Evolutionary conservation across 2,888 invertebrate species (phyloP).

Genomic region (Eupithecia subfuscata): DNA sequence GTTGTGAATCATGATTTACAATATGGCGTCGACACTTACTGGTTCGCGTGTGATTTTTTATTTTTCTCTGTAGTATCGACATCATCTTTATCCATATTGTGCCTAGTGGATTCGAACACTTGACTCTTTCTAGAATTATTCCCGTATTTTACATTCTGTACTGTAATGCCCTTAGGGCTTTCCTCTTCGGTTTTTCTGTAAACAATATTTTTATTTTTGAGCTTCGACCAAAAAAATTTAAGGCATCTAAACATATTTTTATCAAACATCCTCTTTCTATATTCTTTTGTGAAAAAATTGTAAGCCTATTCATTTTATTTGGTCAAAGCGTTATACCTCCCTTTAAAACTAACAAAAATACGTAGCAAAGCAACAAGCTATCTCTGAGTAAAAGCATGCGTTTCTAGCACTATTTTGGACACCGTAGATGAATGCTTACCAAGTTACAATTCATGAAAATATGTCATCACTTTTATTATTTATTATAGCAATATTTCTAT

Average conservation of each 20-base stretch:
- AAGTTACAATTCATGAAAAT: not conserved
- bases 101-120: constrained; percentile 88
- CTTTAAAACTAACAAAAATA: constrained; percentile 32
- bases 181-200: constrained; percentile 82
- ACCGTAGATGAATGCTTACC: not conserved
- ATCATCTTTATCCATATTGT: constrained; percentile 89
- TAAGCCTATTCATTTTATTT: constrained; percentile 27
- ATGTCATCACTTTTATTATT: not conserved
- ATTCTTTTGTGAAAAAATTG: not conserved
- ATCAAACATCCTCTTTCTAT: not conserved
- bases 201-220: constrained; percentile 57
- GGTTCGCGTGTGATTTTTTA: constrained; percentile 75
- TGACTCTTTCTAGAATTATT: constrained; percentile 84
- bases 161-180: constrained; percentile 74
- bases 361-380: constrained; percentile 28
- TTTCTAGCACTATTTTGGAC: not conserved
- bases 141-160: constrained; percentile 77
- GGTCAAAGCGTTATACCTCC: constrained; percentile 22
- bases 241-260: not conserved
- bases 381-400: constrained; percentile 25
- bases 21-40: constrained; percentile 67
- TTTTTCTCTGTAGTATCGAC: constrained; percentile 88
- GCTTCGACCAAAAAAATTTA: constrained; percentile 27
- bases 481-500: not conserved
- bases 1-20: constrained; percentile 27